Base-by-base conservation (phyloP, 2,113 vertebrate species). In the Megalops atlanticus region DNA sequence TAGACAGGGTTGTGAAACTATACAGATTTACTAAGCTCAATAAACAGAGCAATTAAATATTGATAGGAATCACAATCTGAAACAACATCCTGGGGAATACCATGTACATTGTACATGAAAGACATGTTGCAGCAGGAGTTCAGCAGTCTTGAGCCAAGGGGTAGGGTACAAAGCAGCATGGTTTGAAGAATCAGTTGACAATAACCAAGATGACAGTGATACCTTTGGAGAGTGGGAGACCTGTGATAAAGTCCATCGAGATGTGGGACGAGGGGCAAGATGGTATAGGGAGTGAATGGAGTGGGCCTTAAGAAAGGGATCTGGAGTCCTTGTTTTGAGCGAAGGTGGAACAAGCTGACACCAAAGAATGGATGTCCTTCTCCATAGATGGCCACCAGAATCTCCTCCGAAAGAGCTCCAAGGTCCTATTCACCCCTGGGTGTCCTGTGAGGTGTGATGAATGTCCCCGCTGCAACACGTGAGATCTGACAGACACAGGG, bases 191-290 rank as follows among this genome's bases (percentile, higher is more conserved):
- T 0, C 36, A 4, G 1, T 83, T 41, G 0, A 76, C 33, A 0
- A 83, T 14, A 18, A 45, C 45, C 2, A 80, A 11, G 0, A 80
- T 33, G 3, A 12, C 24, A 0, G 72, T 79, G 71, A 71, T 72
- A 3, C 58, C 73, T 11, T 76, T 21, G 11, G 77, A 83, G 4
- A 15, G 24, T n/a, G n/a, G n/a, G n/a, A n/a, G n/a, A n/a, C n/a
- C n/a, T n/a, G n/a, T n/a, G n/a, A n/a, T n/a, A n/a, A 82, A 82
- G 38, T 79, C 81, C 43, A 82, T 5, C 4, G 45, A 77, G 1
- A 81, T 33, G 40, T 81, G 76, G 1, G 75, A 74, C 69, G 64
- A 84, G 1, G 47, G 64, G 5, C 69, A 5, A 27, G 4, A 21
- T 5, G 45, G 69, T 0, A 84, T 72, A 5, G 31, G 47, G 16